Evolutionary conservation across 2,888 invertebrate genomes (phyloP).

Genomic region (Embidobia sp.): DNA sequence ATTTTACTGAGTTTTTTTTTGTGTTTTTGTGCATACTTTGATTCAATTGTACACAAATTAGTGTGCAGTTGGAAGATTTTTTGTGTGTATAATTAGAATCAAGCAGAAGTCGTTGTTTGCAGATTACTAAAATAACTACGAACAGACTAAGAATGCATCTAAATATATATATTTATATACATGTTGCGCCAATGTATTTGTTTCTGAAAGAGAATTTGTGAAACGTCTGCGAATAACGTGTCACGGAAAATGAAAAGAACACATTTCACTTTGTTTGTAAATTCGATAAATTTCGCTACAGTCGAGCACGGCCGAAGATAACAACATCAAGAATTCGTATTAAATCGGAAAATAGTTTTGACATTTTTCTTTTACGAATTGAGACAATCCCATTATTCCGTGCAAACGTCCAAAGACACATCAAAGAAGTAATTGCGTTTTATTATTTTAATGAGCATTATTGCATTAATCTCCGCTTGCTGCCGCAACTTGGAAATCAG

Average conservation of each 20-base stretch:
- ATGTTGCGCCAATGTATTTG: too few relatives aligned
- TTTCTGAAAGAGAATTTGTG: slow-evolving; percentile 2
- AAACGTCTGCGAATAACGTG: slow-evolving; percentile 28
- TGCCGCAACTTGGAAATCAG: too few relatives aligned
- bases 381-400: slow-evolving; percentile 15
- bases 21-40: too few relatives aligned
- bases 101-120: too few relatives aligned
- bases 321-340: slow-evolving; percentile 18
- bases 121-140: too few relatives aligned
- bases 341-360: slow-evolving; percentile 23
- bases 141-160: too few relatives aligned
- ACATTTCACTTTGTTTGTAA: slow-evolving; percentile 37
- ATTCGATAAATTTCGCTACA: slow-evolving; percentile 26
- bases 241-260: slow-evolving; percentile 23
- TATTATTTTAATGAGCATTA: not conserved
- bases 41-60: too few relatives aligned
- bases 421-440: slow-evolving; percentile 4
- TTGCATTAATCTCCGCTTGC: too few relatives aligned
- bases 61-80: too few relatives aligned
- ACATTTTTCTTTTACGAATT: slow-evolving; percentile 13
- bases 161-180: too few relatives aligned
- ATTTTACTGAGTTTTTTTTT: too few relatives aligned
- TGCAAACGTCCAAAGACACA: not conserved
- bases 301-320: not conserved
- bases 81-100: too few relatives aligned